These are phyloP conservation scores for Formica aserva DNA, from an alignment of 2,888 invertebrate species.

Conservation along the genomic window DNA sequence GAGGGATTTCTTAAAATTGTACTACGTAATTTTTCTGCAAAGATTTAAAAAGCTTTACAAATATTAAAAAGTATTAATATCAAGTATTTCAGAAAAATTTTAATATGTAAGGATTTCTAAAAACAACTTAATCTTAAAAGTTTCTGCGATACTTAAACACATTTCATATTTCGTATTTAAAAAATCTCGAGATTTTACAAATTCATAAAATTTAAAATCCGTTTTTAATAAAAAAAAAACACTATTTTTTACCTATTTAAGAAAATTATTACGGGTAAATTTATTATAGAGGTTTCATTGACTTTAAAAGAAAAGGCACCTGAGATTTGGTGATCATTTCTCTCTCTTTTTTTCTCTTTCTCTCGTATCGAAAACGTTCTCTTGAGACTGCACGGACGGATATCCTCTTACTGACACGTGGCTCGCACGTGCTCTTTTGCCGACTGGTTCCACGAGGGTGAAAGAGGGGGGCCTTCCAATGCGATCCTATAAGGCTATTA, in stretches of 20 bases:
- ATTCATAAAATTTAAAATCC: background rate
- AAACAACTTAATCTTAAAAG: background rate
- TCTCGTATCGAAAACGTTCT: slow-evolving; percentile 62
- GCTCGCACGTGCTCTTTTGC: slow-evolving; percentile 83
- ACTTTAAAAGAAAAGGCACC: slow-evolving; percentile 71
- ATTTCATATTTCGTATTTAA: background rate
- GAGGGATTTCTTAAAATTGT: background rate
- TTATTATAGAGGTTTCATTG: background rate
- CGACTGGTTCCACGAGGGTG: slow-evolving; percentile 73
- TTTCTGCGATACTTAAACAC: background rate
- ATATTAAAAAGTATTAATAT: background rate
- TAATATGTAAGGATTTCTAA: background rate
- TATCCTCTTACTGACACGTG: slow-evolving; percentile 86
- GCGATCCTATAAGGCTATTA: slow-evolving; percentile 81
- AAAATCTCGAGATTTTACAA: background rate
- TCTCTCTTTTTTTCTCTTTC: slow-evolving; percentile 58
- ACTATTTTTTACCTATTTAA: no score
- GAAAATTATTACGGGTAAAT: background rate
- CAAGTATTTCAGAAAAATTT: background rate
- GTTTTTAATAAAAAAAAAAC: background rate
- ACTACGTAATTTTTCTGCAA: background rate
- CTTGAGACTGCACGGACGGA: slow-evolving; percentile 80
- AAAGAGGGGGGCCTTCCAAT: slow-evolving; percentile 66
- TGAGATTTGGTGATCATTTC: slow-evolving; percentile 70
- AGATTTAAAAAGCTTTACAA: background rate